These are phyloP conservation scores for Syndactyla subalaris DNA, from an alignment of 2,797 vertebrate genomes.

Conservation along the genomic window DNA sequence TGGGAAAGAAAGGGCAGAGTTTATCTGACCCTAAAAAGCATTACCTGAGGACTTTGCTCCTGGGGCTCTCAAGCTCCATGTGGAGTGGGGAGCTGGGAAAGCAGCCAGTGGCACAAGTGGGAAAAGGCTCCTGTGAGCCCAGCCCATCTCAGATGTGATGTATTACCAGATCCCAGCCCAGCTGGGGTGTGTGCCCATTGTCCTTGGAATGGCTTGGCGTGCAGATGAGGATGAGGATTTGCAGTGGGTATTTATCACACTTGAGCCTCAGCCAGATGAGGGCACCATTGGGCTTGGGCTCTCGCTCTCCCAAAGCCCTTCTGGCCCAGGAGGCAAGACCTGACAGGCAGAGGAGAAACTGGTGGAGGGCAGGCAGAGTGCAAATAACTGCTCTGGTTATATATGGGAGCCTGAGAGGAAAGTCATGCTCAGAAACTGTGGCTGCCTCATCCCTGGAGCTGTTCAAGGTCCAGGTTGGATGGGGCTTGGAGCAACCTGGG, in stretches of 20 bases:
- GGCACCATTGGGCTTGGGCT: neutral
- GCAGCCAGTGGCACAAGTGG: fast-evolving
- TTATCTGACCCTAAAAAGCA: neutral
- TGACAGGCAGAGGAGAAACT: neutral
- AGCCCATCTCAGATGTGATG: neutral
- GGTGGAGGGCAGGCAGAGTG: neutral
- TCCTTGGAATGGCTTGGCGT: neutral
- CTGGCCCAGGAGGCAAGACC: neutral
- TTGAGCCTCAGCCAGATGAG: neutral
- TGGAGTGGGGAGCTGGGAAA: fast-evolving
- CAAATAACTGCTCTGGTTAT: fast-evolving
- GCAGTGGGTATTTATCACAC: neutral
- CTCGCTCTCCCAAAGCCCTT: neutral
- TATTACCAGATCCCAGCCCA: neutral
- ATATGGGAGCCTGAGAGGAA: neutral
- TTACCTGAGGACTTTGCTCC: neutral
- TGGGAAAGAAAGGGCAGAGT: neutral
- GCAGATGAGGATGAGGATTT: neutral
- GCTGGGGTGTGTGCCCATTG: neutral
- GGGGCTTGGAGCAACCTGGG: neutral
- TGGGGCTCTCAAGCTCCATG: neutral
- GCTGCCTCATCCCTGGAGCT: neutral
- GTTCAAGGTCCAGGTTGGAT: neutral
- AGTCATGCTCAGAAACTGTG: neutral
- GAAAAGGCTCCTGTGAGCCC: neutral